Evolutionary conservation across 1,140 invertebrate species (phyloP).

Genomic region (Cydia splendana): DNA sequence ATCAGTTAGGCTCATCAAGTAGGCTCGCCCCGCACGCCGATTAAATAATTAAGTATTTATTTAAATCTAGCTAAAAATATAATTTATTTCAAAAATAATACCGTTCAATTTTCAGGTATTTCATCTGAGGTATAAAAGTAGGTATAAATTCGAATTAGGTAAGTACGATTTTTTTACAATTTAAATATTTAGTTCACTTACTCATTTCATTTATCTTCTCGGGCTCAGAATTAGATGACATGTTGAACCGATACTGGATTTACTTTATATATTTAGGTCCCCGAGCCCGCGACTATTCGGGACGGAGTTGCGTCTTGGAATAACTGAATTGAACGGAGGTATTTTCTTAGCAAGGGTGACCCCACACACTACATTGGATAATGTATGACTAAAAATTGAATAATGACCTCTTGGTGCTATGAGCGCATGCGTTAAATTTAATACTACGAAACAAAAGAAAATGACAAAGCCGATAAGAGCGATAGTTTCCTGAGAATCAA

Average conservation of each 20-base stretch:
- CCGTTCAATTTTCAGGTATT: too few relatives aligned
- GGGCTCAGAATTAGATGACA: constrained; percentile 1
- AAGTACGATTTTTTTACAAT: too few relatives aligned
- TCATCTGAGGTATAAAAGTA: too few relatives aligned
- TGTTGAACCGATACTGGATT: background rate
- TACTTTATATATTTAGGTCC: background rate
- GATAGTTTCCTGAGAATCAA: background rate
- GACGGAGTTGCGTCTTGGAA: background rate
- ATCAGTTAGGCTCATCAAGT: too few relatives aligned
- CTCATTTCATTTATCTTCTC: constrained; percentile 21
- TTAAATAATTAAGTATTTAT: too few relatives aligned
- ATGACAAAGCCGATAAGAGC: background rate
- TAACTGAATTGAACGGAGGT: constrained; percentile 4
- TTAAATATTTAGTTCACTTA: background rate
- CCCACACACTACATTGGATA: constrained; percentile 20
- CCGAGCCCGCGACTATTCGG: background rate
- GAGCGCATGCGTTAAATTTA: constrained; percentile 1
- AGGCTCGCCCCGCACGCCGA: too few relatives aligned
- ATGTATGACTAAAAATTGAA: constrained; percentile 26
- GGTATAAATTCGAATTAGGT: too few relatives aligned
- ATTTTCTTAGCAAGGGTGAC: background rate
- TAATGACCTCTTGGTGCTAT: constrained; percentile 14
- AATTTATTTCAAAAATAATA: too few relatives aligned
- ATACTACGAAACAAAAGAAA: background rate
- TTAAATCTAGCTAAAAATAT: too few relatives aligned